Percentiles rank a stretch among this genome's conserved stretches.
Conservation (phyloP, 2,113 vertebrate species). For the Chitala chitala region DNA sequence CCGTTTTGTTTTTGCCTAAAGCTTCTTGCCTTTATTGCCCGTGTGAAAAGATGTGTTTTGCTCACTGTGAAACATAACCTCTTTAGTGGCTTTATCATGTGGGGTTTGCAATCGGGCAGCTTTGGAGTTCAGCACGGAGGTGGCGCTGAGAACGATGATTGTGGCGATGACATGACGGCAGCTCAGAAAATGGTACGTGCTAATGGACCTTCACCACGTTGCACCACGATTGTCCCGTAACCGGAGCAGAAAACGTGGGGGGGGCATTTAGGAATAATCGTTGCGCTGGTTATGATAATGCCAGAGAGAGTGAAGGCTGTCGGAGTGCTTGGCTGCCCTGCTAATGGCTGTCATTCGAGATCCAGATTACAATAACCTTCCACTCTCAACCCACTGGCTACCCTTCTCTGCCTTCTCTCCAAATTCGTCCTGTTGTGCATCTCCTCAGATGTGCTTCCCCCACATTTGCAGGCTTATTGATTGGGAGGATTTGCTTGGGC, state of each 20-base stretch:
- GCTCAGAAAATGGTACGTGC: background rate
- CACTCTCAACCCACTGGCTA: background rate
- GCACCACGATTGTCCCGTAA: conserved; percentile 26
- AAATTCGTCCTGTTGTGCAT: background rate
- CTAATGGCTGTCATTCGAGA: conserved; percentile 38
- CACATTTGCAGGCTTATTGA: background rate
- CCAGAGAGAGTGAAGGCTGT: background rate
- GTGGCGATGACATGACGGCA: background rate
- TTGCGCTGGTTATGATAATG: conserved; percentile 15
- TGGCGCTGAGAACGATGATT: background rate
- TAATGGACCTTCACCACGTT: background rate
- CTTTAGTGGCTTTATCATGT: no score
- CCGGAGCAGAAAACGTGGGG: conserved; percentile 11
- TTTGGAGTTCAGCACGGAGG: background rate
- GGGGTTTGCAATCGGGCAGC: no score
- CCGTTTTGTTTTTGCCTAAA: no score
- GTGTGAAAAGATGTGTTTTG: no score
- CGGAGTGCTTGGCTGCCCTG: conserved; percentile 21
- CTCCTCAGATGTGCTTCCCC: background rate
- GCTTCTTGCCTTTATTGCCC: no score
- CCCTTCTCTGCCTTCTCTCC: background rate
- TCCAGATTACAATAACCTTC: conserved; percentile 30
- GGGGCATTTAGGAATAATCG: conserved; percentile 26
- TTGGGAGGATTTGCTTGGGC: background rate
- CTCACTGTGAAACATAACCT: no score